Evolutionary conservation across 2,113 vertebrate species (phyloP).

Genomic region (Megaceryle maxima): DNA sequence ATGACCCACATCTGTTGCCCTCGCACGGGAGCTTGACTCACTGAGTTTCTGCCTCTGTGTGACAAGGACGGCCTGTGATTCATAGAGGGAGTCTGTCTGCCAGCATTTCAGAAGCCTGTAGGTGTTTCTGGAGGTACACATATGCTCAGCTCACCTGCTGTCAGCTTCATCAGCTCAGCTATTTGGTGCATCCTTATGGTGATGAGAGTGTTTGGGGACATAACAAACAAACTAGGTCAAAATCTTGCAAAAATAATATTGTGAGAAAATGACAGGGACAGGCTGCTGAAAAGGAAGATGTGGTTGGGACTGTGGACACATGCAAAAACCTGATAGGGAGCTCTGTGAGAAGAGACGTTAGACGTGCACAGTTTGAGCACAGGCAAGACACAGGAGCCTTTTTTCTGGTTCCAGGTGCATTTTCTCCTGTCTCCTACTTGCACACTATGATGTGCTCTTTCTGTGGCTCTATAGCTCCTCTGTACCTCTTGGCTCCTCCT

Average conservation of each 20-base stretch:
- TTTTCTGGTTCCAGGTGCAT: background rate
- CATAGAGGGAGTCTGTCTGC: background rate
- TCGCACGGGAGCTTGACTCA: background rate
- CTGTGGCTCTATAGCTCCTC: background rate
- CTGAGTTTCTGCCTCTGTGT: background rate
- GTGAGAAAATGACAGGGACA: background rate
- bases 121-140: background rate
- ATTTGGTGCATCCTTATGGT: background rate
- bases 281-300: background rate
- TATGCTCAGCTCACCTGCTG: background rate
- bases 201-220: background rate
- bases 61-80: background rate
- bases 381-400: background rate
- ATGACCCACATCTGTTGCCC: background rate
- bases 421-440: background rate
- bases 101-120: background rate
- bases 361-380: background rate
- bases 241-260: background rate
- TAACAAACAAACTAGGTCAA: background rate
- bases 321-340: background rate
- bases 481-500: background rate
- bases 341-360: background rate
- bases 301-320: accelerated
- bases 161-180: background rate
- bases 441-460: background rate